Evolutionary conservation across 1,140 invertebrate genomes (phyloP).

Genomic region (Eciton burchellii): DNA sequence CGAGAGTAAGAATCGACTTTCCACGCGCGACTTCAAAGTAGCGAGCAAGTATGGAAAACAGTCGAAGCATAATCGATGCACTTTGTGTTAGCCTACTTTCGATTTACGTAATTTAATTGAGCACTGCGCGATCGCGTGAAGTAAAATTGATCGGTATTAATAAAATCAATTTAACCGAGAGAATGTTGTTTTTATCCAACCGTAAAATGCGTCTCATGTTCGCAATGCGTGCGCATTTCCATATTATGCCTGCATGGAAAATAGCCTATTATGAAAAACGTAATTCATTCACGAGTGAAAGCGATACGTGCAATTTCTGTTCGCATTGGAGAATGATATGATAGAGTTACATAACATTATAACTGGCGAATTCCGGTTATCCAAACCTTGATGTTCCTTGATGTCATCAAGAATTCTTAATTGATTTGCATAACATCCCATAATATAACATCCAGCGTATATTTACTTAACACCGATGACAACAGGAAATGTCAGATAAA

Average conservation of each 20-base stretch:
- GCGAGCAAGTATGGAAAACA: neutral
- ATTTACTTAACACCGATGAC: too few species aligned
- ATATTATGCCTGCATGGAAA: neutral
- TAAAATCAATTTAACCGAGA: neutral
- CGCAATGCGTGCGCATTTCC: neutral
- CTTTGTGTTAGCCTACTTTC: neutral
- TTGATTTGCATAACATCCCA: too few species aligned
- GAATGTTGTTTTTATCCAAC: neutral
- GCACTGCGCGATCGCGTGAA: too few species aligned
- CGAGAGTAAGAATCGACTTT: neutral
- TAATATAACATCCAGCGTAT: too few species aligned
- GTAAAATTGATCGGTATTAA: neutral
- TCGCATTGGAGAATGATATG: neutral
- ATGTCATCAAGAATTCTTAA: neutral
- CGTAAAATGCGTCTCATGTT: neutral
- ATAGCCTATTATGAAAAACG: neutral
- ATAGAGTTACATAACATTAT: constrained; percentile 62
- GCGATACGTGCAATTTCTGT: constrained; percentile 38
- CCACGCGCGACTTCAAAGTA: neutral
- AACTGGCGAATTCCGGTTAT: neutral
- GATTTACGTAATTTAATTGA: constrained; percentile 29
- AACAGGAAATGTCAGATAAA: too few species aligned
- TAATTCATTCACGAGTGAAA: constrained; percentile 53
- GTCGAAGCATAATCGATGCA: neutral
- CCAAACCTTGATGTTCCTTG: neutral